phyloP scores from a whole-genome alignment of 2,888 invertebrate genomes.

The Alsophila aescularia region DNA sequence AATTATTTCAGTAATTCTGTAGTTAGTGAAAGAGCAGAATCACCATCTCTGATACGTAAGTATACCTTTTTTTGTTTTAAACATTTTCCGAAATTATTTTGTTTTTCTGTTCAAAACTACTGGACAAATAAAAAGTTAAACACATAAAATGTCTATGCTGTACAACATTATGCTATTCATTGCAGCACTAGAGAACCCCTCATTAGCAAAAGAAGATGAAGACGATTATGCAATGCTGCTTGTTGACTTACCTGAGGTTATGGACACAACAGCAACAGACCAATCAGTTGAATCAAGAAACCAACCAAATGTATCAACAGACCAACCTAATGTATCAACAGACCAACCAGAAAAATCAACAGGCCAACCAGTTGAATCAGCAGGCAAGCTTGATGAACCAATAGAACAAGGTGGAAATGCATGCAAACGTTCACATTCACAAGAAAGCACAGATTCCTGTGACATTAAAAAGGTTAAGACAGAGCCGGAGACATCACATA shows the following conservation, averaged over 20 bases:
- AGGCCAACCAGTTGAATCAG: neutral
- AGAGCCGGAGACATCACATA: no score
- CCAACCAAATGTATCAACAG: neutral
- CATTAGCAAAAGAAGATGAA: slow-evolving; percentile 1
- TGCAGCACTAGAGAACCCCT: slow-evolving; percentile 3
- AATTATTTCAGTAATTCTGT: neutral
- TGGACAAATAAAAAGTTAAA: neutral
- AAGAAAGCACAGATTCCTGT: slow-evolving; percentile 28
- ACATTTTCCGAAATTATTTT: no score
- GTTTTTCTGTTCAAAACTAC: no score
- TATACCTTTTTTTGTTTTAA: slow-evolving; percentile 1
- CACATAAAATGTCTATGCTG: no score
- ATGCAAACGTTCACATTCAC: slow-evolving; percentile 51
- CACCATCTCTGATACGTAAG: slow-evolving; percentile 57
- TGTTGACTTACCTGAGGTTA: slow-evolving; percentile 2
- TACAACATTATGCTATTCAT: slow-evolving; percentile 2
- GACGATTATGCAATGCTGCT: neutral
- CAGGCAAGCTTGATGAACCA: neutral
- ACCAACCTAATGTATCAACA: neutral
- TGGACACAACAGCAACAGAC: neutral
- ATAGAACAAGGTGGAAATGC: slow-evolving; percentile 24
- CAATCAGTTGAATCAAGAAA: neutral
- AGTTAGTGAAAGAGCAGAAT: slow-evolving; percentile 31
- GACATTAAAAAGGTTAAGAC: slow-evolving; percentile 57
- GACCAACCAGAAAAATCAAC: neutral